phyloP scores from a whole-genome alignment of 2,797 vertebrate species.

The Cheirogaleus major region DNA sequence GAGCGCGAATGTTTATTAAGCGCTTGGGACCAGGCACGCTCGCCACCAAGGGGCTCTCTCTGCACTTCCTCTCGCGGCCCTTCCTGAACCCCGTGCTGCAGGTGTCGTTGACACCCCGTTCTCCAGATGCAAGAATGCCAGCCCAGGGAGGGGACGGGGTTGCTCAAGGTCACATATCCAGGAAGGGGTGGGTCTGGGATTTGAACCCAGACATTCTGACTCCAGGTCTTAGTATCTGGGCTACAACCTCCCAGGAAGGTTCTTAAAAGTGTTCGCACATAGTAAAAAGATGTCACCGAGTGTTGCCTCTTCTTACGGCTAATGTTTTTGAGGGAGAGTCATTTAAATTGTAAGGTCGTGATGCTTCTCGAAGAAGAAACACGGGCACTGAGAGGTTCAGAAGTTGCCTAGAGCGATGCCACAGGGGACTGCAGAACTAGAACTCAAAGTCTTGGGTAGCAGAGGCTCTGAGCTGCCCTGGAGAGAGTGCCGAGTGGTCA shows the following conservation, averaged over 20 bases:
- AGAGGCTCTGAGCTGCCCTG: background rate
- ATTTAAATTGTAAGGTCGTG: background rate
- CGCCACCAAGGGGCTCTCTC: background rate
- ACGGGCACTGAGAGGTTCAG: background rate
- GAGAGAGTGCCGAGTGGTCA: background rate
- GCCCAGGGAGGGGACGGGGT: background rate
- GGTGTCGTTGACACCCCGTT: too few species aligned
- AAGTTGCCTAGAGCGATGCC: background rate
- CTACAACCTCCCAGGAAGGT: background rate
- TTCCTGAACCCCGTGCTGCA: background rate
- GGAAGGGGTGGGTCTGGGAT: background rate
- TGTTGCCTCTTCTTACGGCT: background rate
- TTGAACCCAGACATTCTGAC: background rate
- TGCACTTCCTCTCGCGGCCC: background rate
- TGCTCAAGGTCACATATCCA: background rate
- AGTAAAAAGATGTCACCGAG: background rate
- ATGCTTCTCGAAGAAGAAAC: background rate
- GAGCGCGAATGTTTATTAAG: accelerated
- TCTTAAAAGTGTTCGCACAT: background rate
- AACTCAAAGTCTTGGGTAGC: background rate
- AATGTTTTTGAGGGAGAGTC: background rate
- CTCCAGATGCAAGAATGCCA: background rate
- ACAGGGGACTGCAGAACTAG: background rate
- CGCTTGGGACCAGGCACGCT: background rate
- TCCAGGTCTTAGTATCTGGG: background rate